phyloP scores from a whole-genome alignment of 2,113 vertebrate species.

The Coptodon bakossiorum region DNA sequence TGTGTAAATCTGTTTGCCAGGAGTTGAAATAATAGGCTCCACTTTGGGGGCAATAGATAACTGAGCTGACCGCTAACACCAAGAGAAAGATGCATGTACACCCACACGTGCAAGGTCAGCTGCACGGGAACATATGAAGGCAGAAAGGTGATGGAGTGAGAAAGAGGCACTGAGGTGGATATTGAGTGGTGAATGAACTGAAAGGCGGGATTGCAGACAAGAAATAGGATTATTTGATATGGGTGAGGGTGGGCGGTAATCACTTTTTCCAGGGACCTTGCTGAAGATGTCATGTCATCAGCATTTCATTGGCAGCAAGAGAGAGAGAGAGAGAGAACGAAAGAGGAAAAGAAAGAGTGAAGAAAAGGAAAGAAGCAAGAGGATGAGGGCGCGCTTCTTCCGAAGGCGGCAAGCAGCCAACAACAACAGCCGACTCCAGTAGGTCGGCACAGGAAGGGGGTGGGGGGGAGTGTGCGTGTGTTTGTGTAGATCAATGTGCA shows the following conservation, averaged over 20 bases:
- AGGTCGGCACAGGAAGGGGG: conserved; percentile 92
- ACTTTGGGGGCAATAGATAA: background rate
- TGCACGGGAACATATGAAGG: background rate
- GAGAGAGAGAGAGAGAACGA: background rate
- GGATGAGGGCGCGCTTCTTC: conserved; percentile 69
- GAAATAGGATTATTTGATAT: conserved; percentile 38
- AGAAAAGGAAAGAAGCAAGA: conserved; percentile 27
- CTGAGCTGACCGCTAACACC: background rate
- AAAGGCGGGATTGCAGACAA: background rate
- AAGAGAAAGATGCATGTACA: background rate
- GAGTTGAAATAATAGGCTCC: background rate
- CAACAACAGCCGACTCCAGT: conserved; percentile 91
- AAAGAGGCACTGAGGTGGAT: background rate
- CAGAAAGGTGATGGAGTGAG: background rate
- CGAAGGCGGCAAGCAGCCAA: conserved; percentile 81
- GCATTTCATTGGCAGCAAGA: conserved; percentile 68
- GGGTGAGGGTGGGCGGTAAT: conserved; percentile 25
- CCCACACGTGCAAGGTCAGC: background rate
- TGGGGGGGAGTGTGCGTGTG: background rate
- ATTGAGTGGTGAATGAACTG: background rate
- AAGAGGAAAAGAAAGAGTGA: conserved; percentile 1
- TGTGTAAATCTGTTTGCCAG: conserved; percentile 9
- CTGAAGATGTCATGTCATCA: conserved; percentile 82
- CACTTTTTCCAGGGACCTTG: conserved; percentile 65
- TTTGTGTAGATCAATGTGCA: background rate